These are phyloP conservation scores for Luidia sarsii DNA, from an alignment of 53 echinoderm and acorn worm species.

Conservation along the genomic window DNA sequence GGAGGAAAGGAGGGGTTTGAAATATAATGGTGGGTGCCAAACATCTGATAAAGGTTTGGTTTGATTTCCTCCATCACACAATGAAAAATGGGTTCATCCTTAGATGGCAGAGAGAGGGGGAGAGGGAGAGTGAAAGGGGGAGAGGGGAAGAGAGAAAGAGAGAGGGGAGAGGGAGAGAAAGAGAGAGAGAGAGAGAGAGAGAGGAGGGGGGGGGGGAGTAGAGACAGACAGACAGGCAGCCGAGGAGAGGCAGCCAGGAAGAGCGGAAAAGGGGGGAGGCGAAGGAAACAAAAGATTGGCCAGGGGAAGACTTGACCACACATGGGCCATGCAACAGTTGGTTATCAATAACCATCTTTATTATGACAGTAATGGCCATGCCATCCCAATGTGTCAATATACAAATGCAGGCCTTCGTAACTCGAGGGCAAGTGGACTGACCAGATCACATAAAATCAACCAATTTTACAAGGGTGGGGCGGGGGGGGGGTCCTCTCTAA, in stretches of 20 bases:
- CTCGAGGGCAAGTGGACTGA: neutral
- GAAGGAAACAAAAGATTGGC: no score
- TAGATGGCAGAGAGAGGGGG: no score
- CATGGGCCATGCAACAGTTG: constrained; percentile 33
- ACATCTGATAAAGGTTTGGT: constrained; percentile 48
- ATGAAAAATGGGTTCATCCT: constrained; percentile 16
- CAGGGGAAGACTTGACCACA: constrained; percentile 34
- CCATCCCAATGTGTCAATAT: constrained; percentile 13
- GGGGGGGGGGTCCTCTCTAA: no score
- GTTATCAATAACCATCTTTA: constrained; percentile 25
- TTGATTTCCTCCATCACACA: constrained; percentile 13
- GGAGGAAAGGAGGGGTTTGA: constrained; percentile 10
- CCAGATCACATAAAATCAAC: neutral
- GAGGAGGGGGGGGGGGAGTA: no score
- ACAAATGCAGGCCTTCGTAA: no score
- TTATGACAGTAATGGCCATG: constrained; percentile 11
- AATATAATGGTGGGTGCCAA: no score
- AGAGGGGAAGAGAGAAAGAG: no score
- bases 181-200: neutral
- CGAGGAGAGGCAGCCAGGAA: no score
- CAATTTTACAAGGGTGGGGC: neutral
- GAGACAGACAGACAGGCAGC: no score
- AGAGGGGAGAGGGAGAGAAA: neutral
- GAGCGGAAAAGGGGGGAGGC: neutral
- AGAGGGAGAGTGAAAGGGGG: no score